Conservation (phyloP, 1,140 invertebrate species). For the Drosophila quadrilineata region DNA sequence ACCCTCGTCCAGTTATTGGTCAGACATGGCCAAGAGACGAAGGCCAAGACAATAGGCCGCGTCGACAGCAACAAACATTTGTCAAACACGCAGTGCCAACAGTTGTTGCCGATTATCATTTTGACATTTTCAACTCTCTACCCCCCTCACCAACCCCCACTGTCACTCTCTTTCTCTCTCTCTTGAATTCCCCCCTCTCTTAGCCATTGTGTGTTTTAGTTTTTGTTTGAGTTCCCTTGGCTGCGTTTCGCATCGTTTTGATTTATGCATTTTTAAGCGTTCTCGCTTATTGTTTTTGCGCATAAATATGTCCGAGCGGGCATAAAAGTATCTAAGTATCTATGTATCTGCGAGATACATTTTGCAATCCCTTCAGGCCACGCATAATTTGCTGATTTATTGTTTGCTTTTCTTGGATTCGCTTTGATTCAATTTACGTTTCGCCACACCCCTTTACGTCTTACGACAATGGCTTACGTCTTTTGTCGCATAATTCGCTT, state of each 20-base stretch:
- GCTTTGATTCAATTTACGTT: constrained; percentile 49
- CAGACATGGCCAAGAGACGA: constrained; percentile 23
- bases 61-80: constrained; percentile 66
- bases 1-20: constrained; percentile 9
- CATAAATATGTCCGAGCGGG: constrained; percentile 52
- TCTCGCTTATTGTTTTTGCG: constrained; percentile 79
- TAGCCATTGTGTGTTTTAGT: constrained; percentile 20
- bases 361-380: constrained; percentile 46
- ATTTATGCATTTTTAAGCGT: constrained; percentile 81
- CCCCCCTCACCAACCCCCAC: too few species aligned
- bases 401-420: constrained; percentile 33
- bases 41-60: background rate
- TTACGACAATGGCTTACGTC: too few species aligned
- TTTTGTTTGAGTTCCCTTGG: constrained; percentile 60
- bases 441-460: constrained; percentile 1
- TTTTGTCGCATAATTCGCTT: constrained; percentile 55
- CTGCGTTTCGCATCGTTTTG: constrained; percentile 56
- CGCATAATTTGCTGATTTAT: constrained; percentile 78
- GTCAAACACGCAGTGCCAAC: constrained; percentile 70
- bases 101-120: constrained; percentile 81
- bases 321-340: constrained; percentile 33
- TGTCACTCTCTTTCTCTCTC: constrained; percentile 16
- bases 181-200: background rate
- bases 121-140: constrained; percentile 60
- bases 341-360: constrained; percentile 42